These are phyloP conservation scores for Quadriops clusia DNA, from an alignment of 2,888 invertebrate genomes.

Conservation along the genomic window DNA sequence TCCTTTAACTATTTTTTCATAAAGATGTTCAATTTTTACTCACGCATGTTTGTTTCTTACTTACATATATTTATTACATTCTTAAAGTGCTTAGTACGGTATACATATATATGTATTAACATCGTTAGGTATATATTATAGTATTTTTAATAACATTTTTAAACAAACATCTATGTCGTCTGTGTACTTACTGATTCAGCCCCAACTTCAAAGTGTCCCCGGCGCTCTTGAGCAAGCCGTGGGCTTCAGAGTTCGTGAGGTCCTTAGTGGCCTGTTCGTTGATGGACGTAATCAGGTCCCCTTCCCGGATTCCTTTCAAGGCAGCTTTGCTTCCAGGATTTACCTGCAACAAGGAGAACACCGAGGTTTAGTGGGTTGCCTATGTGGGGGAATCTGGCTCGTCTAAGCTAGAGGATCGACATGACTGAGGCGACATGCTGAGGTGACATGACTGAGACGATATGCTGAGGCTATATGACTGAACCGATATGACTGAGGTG, in stretches of 20 bases:
- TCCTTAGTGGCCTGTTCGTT: slow-evolving; percentile 58
- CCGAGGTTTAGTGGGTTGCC: slow-evolving; percentile 38
- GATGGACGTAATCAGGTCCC: slow-evolving; percentile 69
- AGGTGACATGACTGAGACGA: too few species aligned
- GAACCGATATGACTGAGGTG: too few species aligned
- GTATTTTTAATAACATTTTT: background rate
- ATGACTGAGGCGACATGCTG: too few species aligned
- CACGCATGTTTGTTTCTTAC: too few species aligned
- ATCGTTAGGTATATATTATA: slow-evolving; percentile 1
- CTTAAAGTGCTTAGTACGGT: too few species aligned
- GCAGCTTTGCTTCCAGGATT: slow-evolving; percentile 82
- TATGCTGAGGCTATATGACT: too few species aligned
- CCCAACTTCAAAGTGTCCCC: slow-evolving; percentile 56
- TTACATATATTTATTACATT: too few species aligned
- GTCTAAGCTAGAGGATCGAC: slow-evolving; percentile 19
- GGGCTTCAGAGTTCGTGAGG: slow-evolving; percentile 60
- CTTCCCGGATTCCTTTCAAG: slow-evolving; percentile 64
- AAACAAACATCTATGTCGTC: slow-evolving; percentile 4
- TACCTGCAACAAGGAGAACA: slow-evolving; percentile 48
- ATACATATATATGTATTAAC: too few species aligned
- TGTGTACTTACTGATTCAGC: slow-evolving; percentile 55
- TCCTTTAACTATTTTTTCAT: too few species aligned
- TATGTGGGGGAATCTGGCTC: slow-evolving; percentile 37
- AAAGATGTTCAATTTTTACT: too few species aligned
- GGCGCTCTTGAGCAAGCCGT: slow-evolving; percentile 59